phyloP scores from a whole-genome alignment of 1,140 invertebrate genomes.

The Pseudobourletiella spinata region DNA sequence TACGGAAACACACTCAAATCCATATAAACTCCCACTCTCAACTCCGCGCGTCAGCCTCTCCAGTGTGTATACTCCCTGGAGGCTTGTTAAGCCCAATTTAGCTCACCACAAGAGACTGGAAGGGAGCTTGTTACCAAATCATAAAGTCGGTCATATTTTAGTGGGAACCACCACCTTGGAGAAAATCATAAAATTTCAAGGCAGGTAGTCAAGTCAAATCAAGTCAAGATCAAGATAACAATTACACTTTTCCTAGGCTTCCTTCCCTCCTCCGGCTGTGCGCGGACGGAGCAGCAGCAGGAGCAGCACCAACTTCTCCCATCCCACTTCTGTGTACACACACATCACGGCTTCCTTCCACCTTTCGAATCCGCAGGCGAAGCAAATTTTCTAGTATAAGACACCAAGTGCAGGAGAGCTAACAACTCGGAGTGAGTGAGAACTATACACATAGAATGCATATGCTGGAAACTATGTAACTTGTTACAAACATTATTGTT shows the following conservation, averaged over 20 bases:
- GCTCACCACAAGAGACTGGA: conserved; percentile 2
- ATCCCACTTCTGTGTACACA: neutral
- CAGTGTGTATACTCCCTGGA: conserved; percentile 1
- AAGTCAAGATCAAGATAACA: conserved; percentile 9
- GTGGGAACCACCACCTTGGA: neutral
- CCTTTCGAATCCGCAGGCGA: neutral
- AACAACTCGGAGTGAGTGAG: neutral
- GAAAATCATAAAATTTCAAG: conserved; percentile 11
- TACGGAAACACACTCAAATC: no score
- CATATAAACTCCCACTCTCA: no score
- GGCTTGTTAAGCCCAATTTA: conserved; percentile 11
- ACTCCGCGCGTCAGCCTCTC: no score
- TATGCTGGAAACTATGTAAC: no score
- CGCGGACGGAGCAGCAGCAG: no score
- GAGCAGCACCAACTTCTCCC: no score
- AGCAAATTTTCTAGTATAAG: neutral
- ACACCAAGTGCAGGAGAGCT: neutral
- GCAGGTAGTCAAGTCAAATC: conserved; percentile 5
- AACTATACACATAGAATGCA: neutral
- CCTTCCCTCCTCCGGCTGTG: neutral
- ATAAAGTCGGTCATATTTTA: conserved; percentile 6
- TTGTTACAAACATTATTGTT: no score
- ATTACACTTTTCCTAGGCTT: conserved; percentile 3
- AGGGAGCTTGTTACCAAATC: neutral
- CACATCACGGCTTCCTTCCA: neutral